Conservation (phyloP, 2,888 invertebrate species). For the Philereme vetulata region DNA sequence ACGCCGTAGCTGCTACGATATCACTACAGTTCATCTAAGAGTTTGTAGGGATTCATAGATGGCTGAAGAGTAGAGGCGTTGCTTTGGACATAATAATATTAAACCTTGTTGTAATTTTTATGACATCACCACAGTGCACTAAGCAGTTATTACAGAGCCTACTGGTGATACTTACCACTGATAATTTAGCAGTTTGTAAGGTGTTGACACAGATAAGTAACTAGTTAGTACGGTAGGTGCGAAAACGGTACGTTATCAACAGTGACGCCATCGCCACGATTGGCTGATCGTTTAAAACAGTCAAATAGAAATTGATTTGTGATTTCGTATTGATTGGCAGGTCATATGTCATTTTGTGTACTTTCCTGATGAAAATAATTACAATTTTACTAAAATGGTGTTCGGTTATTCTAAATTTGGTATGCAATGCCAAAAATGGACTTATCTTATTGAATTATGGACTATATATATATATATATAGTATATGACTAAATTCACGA, state of each 20-base stretch:
- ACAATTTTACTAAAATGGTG: too few species aligned
- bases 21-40: conserved; percentile 10
- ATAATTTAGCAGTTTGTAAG: conserved; percentile 5
- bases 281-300: conserved; percentile 1
- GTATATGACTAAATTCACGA: too few species aligned
- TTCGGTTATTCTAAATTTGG: too few species aligned
- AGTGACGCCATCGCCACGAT: conserved; percentile 19
- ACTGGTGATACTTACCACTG: not conserved
- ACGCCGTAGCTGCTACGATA: conserved; percentile 9
- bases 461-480: too few species aligned
- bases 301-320: not conserved
- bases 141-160: conserved; percentile 6
- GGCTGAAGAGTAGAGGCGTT: conserved; percentile 6
- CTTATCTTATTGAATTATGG: too few species aligned
- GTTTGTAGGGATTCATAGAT: conserved; percentile 12
- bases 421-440: too few species aligned
- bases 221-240: conserved; percentile 8
- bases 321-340: too few species aligned
- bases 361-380: too few species aligned
- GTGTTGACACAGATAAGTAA: conserved; percentile 4
- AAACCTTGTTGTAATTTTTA: conserved; percentile 12
- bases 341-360: too few species aligned
- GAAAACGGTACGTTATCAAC: conserved; percentile 11
- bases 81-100: conserved; percentile 1
- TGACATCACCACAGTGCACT: conserved; percentile 4